Base-by-base conservation (phyloP, 2,113 vertebrate genomes). In the Pterocles orientalis region DNA sequence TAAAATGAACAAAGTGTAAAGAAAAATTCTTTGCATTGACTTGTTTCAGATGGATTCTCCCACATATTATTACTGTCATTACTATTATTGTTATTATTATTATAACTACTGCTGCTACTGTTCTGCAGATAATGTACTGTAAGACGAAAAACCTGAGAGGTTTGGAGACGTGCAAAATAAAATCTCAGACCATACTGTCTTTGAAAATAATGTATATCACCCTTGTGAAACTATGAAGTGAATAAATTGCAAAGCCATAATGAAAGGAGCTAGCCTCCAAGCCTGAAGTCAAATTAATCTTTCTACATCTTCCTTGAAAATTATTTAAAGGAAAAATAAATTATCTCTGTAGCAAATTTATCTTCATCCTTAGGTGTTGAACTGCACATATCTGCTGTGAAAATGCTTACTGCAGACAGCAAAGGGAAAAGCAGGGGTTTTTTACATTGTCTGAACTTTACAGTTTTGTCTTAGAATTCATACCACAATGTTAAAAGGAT, bases 311-410 rank as follows among this genome's bases (percentile, higher is more conserved):
- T 75, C 26, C 45, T 23, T 72, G 45, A 87, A 76, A 94, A 90
- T 80, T 89, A 18, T 62, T 72, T 91, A 82, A 91, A 91, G 41
- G 41, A 91, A 91, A 75, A 90, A 71, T 64, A 56, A 81, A 68
- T 81, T 10, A 66, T 61, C 23, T 57, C 28, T 62, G 47, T 75
- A 78, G 12, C 6, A 86, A 91, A 64, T 94, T 80, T 72, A 3
- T 90, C 58, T 87, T 82, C 57, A 61, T 4, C 16, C 4, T 3
- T 54, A 25, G 20, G 15, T 79, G 8, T 23, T 85, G 70, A 87
- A 54, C n/a, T 82, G 24, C 24, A 41, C 36, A 3, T 48, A 9
- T n/a, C 31, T 82, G 15, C 34, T 69, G 28, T 78, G 53, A 39
- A 11, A 89, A 51, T 68, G 11, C 3, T 75, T 88, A 78, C 16